Evolutionary conservation across 2,113 vertebrate species (phyloP), one percentile per base, ranked within the genome.

Genomic region (Potamarius usumacintae): DNA sequence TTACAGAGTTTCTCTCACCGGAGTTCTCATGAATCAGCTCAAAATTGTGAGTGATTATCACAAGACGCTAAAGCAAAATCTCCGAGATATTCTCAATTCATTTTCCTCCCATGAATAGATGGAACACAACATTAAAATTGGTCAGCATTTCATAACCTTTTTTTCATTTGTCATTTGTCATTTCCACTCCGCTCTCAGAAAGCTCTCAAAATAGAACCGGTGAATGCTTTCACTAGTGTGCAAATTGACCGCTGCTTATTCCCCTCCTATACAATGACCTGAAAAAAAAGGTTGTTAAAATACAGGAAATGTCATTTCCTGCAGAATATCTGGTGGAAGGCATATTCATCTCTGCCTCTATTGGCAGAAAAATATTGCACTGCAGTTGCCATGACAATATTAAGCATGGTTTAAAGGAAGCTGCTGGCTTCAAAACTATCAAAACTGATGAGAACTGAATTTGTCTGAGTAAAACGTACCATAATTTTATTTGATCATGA

Each of bases 41-140:
- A 94, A 94, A 94, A 94, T 92, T 90, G 92, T 92, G 90, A 93
- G 92, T 91, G 93, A 93, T 95, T 94, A 94, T 94, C 93, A 93
- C 91, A 91, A 92, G 93, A 92, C 91, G 92, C 93, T 91, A 90
- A 92, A 93, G 93, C 92, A 93, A 93, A 94, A 93, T 94, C 92
- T 91, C 91, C 86, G 90, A 88, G 90, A 89, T 85, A 89, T 91
- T 92, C 91, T 93, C 93, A 92, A 93, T 94, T 95, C 90, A 92
- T 94, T 94, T 94, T 93, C 87, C 93, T 84, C 86, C 90, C 88
- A 88, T 88, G 92, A 93, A 94, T 93, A 92, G 90, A 92, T 90
- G 92, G 7, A 12, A 50, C 88, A 92, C 93, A 92, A 92, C 91
- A 92, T 93, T 93, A 93, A 94, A 93, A 69, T 90, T 89, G 91